Evolutionary conservation across 2,113 vertebrate species (phyloP), one percentile per base, ranked within the genome.

Genomic region (Charadrius vociferus): DNA sequence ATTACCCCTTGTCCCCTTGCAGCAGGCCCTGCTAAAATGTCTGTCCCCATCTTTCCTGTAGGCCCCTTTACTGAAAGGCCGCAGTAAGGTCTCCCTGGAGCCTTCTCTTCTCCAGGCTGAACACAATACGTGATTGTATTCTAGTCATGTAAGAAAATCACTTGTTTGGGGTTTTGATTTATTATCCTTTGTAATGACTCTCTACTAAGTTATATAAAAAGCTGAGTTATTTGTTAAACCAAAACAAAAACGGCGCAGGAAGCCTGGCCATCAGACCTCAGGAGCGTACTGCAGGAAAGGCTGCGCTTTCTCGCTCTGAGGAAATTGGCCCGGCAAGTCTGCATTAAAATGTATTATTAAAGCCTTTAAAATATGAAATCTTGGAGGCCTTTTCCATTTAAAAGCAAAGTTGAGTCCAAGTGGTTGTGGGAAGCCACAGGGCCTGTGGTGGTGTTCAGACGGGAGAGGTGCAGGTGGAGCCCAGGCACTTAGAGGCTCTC

Each of bases 281-380:
- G 74, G 75, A 68, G 27, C 0, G 2, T 21, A 5, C 5, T 7
- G 6, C 0, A 7, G 59, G 41, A 49, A 34, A 55, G 18, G 16
- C n/a, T 90, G 41, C 34, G 32, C 52, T 70, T 67, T 30, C 65
- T 58, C 15, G 4, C 47, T 59, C 23, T 6, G 12, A 81, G 68
- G 55, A 80, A 88, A 75, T 20, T 81, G 45, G 8, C 63, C 29
- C 59, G 71, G 62, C 58, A 56, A 75, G 18, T 16, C 71, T 65
- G 36, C 62, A 70, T 65, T 75, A 68, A 92, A 88, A 63, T 88
- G 19, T 65, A 68, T 77, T 90, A 63, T 90, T 81, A 47, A 95
- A 86, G 75, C 22, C 16, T 70, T 85, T 13, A 30, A 49, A 86
- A 67, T 52, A 43, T 10, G 12, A 52, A 85, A 4, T 65, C 52